phyloP scores from a whole-genome alignment of 2,888 invertebrate species.

The Lasioglossum malachurum region DNA sequence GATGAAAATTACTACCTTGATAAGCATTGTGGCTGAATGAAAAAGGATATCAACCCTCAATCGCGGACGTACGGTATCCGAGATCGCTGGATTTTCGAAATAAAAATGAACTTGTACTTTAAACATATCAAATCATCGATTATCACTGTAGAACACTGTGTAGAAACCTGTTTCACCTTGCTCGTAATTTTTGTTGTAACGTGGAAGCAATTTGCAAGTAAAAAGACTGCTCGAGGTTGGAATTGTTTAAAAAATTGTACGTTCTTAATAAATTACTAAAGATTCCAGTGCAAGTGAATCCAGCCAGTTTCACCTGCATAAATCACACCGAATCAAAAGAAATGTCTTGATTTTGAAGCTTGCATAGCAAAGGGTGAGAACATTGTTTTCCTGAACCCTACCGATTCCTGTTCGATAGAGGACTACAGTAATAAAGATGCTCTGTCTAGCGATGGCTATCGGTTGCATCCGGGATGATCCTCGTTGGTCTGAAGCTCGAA shows the following conservation, averaged over 20 bases:
- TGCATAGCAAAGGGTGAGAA: not conserved
- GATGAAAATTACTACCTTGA: not conserved
- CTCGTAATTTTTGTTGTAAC: not conserved
- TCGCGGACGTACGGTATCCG: not conserved
- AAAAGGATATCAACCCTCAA: not conserved
- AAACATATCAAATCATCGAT: not conserved
- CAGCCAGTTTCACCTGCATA: not conserved
- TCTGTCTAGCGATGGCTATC: not conserved
- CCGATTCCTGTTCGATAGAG: not conserved
- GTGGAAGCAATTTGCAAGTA: not conserved
- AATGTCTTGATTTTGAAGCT: no score
- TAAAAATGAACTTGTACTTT: not conserved
- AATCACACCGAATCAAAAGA: no score
- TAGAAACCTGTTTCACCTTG: not conserved
- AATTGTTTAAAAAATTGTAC: not conserved
- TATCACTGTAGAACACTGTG: not conserved
- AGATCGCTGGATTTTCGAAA: not conserved
- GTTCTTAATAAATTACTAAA: not conserved
- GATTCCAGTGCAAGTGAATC: not conserved
- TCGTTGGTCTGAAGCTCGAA: not conserved
- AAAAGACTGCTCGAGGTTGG: no score
- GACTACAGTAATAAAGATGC: not conserved
- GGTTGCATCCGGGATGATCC: slow-evolving; percentile 2
- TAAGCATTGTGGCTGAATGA: not conserved
- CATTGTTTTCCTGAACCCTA: not conserved